Evolutionary conservation across 30 jellyfish, hydroid and myxozoan species (phyloP).

Genomic region (Aurelia sp.): DNA sequence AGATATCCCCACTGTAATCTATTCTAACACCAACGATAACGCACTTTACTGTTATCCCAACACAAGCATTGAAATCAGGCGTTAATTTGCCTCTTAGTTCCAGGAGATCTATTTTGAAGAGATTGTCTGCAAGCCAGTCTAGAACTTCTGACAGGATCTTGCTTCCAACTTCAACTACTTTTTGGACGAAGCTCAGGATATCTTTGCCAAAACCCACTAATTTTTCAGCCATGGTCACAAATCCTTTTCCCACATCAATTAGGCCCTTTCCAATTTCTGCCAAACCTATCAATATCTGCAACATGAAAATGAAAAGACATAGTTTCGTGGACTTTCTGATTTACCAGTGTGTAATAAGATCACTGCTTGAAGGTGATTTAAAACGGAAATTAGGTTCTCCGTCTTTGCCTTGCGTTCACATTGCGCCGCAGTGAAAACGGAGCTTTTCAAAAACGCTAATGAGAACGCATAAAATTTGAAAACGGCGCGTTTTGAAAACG

Average conservation of each 20-base stretch:
- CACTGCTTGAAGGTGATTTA: too few relatives aligned
- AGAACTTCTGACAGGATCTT: slow-evolving; percentile 24
- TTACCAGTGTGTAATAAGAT: too few relatives aligned
- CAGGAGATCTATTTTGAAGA: slow-evolving; percentile 30
- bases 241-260: slow-evolving; percentile 56
- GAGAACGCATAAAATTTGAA: too few relatives aligned
- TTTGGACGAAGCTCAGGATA: slow-evolving; percentile 29
- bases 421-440: too few relatives aligned
- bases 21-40: slow-evolving; percentile 39
- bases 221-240: slow-evolving; percentile 35
- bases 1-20: slow-evolving; percentile 38
- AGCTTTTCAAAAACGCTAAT: too few relatives aligned
- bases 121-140: slow-evolving; percentile 36
- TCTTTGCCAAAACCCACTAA: slow-evolving; percentile 46
- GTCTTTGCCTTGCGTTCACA: too few relatives aligned
- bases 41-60: slow-evolving; percentile 48
- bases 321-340: not conserved
- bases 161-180: slow-evolving; percentile 45
- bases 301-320: not conserved
- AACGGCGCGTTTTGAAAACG: too few relatives aligned
- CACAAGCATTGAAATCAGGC: slow-evolving; percentile 59
- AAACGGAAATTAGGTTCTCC: too few relatives aligned
- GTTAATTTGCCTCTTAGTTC: slow-evolving; percentile 39
- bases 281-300: slow-evolving; percentile 62
- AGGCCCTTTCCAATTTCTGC: slow-evolving; percentile 66